Evolutionary conservation across 2,113 vertebrate species (phyloP).

Genomic region (Heterotilapia buettikoferi): DNA sequence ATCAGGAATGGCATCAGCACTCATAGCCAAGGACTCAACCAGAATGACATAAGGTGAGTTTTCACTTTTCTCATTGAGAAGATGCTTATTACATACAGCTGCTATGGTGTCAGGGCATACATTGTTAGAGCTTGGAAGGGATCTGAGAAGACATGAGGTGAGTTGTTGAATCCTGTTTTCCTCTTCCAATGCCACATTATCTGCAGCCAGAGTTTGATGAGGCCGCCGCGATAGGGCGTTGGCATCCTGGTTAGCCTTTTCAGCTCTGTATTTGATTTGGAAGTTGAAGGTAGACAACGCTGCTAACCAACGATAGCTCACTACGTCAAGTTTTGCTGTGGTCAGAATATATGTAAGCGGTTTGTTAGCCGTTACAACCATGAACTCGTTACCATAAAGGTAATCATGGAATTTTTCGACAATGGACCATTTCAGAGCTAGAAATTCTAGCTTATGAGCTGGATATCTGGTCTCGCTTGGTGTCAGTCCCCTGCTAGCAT

Average conservation of each 20-base stretch:
- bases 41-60: neutral
- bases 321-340: neutral
- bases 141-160: neutral
- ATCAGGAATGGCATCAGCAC: neutral
- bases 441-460: neutral
- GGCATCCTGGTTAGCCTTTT: neutral
- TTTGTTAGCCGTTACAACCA: neutral
- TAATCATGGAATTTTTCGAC: neutral
- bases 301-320: neutral
- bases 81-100: neutral
- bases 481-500: neutral
- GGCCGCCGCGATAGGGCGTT: accelerated
- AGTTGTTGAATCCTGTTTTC: neutral
- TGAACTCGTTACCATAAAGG: neutral
- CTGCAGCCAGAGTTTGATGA: neutral
- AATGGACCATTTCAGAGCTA: neutral
- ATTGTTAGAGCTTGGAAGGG: neutral
- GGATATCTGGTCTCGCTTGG: neutral
- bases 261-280: neutral
- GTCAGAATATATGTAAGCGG: neutral
- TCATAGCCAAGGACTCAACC: neutral
- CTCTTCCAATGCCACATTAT: neutral
- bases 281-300: neutral
- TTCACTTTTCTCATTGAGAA: neutral
- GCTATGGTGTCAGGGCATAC: neutral